Base-by-base conservation (phyloP, 2,888 invertebrate species). In the Strigamia crassipes region DNA sequence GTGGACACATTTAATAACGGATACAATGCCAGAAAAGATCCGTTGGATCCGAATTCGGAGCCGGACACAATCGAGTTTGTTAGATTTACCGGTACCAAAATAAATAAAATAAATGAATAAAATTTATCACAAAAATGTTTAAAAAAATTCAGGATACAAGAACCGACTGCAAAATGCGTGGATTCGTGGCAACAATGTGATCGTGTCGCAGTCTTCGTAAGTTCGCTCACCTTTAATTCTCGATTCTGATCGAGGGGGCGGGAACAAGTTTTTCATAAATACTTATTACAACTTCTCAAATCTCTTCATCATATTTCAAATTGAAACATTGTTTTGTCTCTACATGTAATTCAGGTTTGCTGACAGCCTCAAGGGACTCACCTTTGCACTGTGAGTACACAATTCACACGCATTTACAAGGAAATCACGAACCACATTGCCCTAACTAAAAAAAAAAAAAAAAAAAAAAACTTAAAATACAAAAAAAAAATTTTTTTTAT, bases 151-250 rank as follows among this genome's bases (percentile, higher is more conserved):
- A 81, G 81, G 81, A 8, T 81, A 81, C 41, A 81, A 81, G 18
- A 81, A 81, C 66, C 61, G 81, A 31, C 66, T 81, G 61, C 81
- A 81, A 18, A 81, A 81, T 34, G 81, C 81, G 10, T 81, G 81
- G 81, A 56, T 81, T n/a, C 56, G 81, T 5, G 81, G 66, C 10
- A 81, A 81, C 66, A 81, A 81, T 42, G 42, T 66, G n/a, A 21
- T 81, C 34, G 81, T 81, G 9, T 81, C 81, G n/a, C 61, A 81
- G n/a, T 66, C 61, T 21, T 81, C 81, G 81, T 81, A 81, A 81
- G 81, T 61, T 34, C 23, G 42, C 42, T 42, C 42, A 42, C 42
- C 42, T 42, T 15, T 13, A 42, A 42, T 42, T 13, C 42, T 42
- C 5, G 42, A 42, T 42, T 42, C 42, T 15, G 46, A 46, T 46